Percentiles rank a stretch among this genome's conserved stretches.
Conservation (phyloP, 2,797 vertebrate genomes). For the Danio jaintianensis region DNA sequence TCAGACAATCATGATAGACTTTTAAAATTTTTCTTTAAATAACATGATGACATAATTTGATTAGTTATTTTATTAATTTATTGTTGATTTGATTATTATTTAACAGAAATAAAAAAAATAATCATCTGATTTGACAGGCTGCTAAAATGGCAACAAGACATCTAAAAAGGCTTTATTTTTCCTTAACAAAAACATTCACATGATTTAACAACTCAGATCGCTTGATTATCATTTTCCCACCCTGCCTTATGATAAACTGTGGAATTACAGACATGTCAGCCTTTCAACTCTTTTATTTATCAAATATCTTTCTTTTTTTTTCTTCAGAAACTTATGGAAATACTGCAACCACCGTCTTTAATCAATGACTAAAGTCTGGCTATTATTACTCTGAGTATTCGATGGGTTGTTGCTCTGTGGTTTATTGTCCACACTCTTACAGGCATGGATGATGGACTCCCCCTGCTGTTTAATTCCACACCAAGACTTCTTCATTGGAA, state of each 20-base stretch:
- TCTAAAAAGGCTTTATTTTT: no score
- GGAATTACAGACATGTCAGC: background rate
- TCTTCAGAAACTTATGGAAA: background rate
- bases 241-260: background rate
- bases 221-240: background rate
- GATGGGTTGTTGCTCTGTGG: background rate
- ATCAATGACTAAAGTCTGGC: background rate
- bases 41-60: no score
- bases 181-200: background rate
- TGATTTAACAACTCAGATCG: background rate
- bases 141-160: background rate
- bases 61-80: background rate
- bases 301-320: background rate
- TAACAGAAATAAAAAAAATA: background rate
- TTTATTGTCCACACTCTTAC: background rate
- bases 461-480: conserved; percentile 14
- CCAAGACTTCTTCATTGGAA: background rate
- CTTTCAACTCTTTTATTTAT: background rate
- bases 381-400: background rate
- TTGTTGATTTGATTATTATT: background rate
- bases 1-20: background rate
- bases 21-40: background rate
- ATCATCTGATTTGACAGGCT: background rate
- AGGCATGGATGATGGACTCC: conserved; percentile 3
- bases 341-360: background rate